These are phyloP conservation scores for Sminthurinus aureus DNA, from an alignment of 2,888 invertebrate species.

Conservation along the genomic window DNA sequence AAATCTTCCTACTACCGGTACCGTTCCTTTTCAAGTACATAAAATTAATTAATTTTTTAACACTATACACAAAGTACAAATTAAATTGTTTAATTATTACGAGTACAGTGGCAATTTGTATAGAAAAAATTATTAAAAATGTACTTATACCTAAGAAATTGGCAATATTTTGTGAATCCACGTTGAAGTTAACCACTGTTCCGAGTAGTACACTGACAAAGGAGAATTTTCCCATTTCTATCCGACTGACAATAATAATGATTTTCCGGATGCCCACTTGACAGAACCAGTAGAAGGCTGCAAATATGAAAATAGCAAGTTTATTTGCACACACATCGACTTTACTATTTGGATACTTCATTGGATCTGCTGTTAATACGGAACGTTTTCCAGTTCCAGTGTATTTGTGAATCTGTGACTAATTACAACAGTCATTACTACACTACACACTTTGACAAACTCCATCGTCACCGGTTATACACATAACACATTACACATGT, in stretches of 20 bases:
- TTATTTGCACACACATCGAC: not conserved
- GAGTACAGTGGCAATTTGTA: not conserved
- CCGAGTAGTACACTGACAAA: slow-evolving; percentile 35
- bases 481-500: not conserved
- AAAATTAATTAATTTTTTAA: not conserved
- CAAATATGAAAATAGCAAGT: not conserved
- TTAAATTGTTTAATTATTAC: not conserved
- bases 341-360: not conserved
- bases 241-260: not conserved
- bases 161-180: slow-evolving; percentile 41
- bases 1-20: slow-evolving; percentile 51
- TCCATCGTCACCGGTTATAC: not conserved
- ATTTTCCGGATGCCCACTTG: not conserved
- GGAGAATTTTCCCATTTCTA: slow-evolving; percentile 32
- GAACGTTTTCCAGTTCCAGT: not conserved
- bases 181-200: slow-evolving; percentile 37
- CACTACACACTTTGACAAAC: not conserved
- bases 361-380: not conserved
- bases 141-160: slow-evolving; percentile 31
- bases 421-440: not conserved
- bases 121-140: not conserved
- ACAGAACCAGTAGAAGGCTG: slow-evolving; percentile 4
- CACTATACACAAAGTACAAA: not conserved
- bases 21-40: slow-evolving; percentile 33
- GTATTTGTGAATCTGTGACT: not conserved